Evolutionary conservation across 2,888 invertebrate species (phyloP).

Genomic region (Pristionchus arcanus): DNA sequence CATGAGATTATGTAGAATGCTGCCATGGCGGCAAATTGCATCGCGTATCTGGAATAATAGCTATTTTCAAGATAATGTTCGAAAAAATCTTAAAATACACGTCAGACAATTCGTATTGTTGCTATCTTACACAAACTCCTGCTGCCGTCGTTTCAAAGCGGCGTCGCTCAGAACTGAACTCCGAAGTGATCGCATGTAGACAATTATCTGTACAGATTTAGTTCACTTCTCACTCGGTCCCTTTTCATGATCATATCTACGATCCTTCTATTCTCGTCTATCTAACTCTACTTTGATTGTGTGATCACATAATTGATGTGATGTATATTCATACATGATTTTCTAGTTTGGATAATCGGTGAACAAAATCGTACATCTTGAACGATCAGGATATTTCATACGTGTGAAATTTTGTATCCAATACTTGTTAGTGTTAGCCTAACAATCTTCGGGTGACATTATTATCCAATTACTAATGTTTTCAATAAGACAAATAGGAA

Average conservation of each 20-base stretch:
- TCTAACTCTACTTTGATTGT: too few relatives aligned
- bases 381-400: background rate
- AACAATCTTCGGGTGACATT: too few relatives aligned
- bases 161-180: background rate
- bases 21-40: constrained; percentile 66
- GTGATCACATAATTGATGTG: too few relatives aligned
- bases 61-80: background rate
- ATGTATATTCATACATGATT: too few relatives aligned
- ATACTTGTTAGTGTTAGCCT: background rate
- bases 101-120: background rate
- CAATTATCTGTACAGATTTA: background rate
- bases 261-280: background rate
- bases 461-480: background rate
- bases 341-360: background rate
- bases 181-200: constrained; percentile 22
- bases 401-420: background rate
- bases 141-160: background rate
- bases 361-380: background rate
- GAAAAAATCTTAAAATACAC: background rate
- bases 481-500: too few relatives aligned
- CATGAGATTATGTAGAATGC: constrained; percentile 65
- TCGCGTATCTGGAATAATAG: constrained; percentile 61
- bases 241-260: background rate
- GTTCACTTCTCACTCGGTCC: background rate
- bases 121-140: constrained; percentile 4